These are phyloP conservation scores for Peucedramus taeniatus DNA, from an alignment of 2,113 vertebrate genomes.

Conservation along the genomic window DNA sequence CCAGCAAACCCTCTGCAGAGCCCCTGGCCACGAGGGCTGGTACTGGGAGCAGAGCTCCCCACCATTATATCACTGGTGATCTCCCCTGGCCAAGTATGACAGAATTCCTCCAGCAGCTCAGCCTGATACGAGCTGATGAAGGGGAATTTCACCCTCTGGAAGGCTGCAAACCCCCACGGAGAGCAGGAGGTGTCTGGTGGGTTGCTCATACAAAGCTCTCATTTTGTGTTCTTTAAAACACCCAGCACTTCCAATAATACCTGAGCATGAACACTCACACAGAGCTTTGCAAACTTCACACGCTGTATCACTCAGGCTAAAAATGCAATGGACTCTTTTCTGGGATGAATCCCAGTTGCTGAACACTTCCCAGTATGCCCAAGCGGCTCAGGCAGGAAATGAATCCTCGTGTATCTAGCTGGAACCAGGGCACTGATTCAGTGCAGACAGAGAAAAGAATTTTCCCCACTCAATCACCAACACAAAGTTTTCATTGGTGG, in stretches of 20 bases:
- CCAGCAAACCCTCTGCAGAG: not conserved
- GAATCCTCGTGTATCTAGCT: slow-evolving; percentile 16
- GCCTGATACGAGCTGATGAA: not conserved
- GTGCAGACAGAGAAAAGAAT: slow-evolving; percentile 43
- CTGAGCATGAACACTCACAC: not conserved
- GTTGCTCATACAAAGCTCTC: not conserved
- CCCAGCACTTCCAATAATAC: not conserved
- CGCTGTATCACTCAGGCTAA: not conserved
- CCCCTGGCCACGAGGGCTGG: not conserved
- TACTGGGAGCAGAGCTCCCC: not conserved
- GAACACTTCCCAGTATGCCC: slow-evolving; percentile 50
- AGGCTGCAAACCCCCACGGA: not conserved
- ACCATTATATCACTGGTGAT: not conserved
- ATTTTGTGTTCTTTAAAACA: not conserved
- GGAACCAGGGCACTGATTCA: slow-evolving; percentile 53
- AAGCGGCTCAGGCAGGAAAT: slow-evolving; percentile 50
- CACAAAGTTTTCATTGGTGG: slow-evolving; percentile 2
- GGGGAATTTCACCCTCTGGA: not conserved
- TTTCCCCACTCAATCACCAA: slow-evolving; percentile 2
- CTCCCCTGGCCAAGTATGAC: slow-evolving; percentile 43
- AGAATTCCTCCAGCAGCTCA: slow-evolving; percentile 20
- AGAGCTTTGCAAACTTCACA: not conserved
- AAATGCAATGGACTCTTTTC: not conserved
- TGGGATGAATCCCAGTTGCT: slow-evolving; percentile 52
- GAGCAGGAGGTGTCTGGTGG: not conserved